Conservation (phyloP, 92 coral and sea anemone species). For the Zoanthus solanderi region DNA sequence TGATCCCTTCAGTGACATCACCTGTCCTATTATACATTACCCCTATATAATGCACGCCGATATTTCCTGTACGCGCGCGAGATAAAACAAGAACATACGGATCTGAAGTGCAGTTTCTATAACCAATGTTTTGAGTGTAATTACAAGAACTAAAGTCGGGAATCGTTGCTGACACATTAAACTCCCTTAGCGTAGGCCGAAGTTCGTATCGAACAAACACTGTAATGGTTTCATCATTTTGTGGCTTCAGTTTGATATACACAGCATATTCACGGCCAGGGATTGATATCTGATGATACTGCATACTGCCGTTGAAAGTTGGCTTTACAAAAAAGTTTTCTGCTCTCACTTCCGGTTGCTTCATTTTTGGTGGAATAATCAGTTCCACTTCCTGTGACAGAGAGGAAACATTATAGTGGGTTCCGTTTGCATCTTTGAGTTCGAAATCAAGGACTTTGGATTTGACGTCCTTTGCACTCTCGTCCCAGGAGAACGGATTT, state of each 20-base stretch:
- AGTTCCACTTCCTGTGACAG: slow-evolving; percentile 68
- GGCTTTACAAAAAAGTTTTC: slow-evolving; percentile 72
- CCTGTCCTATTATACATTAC: slow-evolving; percentile 36
- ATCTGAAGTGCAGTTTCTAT: slow-evolving; percentile 69
- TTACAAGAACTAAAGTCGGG: slow-evolving; percentile 79
- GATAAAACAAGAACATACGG: slow-evolving; percentile 74
- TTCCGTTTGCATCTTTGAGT: slow-evolving; percentile 70
- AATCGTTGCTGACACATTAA: slow-evolving; percentile 65
- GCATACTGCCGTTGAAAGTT: slow-evolving; percentile 81
- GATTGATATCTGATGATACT: slow-evolving; percentile 67
- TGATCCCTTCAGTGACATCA: background rate
- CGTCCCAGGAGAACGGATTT: slow-evolving; percentile 90
- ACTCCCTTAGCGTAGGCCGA: slow-evolving; percentile 70
- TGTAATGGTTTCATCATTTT: slow-evolving; percentile 52
- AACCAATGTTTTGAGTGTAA: slow-evolving; percentile 19
- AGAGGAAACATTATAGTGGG: slow-evolving; percentile 56
- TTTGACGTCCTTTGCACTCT: slow-evolving; percentile 71
- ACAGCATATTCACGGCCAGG: slow-evolving; percentile 82
- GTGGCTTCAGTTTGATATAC: slow-evolving; percentile 64
- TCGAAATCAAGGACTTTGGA: slow-evolving; percentile 83
- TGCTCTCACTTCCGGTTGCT: slow-evolving; percentile 9
- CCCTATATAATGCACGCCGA: slow-evolving; percentile 78
- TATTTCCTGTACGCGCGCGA: slow-evolving; percentile 67
- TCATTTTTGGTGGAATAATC: slow-evolving; percentile 57
- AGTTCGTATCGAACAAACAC: slow-evolving; percentile 69